These are phyloP conservation scores for Subacronicta megacephala DNA, from an alignment of 2,888 invertebrate genomes.

Conservation along the genomic window DNA sequence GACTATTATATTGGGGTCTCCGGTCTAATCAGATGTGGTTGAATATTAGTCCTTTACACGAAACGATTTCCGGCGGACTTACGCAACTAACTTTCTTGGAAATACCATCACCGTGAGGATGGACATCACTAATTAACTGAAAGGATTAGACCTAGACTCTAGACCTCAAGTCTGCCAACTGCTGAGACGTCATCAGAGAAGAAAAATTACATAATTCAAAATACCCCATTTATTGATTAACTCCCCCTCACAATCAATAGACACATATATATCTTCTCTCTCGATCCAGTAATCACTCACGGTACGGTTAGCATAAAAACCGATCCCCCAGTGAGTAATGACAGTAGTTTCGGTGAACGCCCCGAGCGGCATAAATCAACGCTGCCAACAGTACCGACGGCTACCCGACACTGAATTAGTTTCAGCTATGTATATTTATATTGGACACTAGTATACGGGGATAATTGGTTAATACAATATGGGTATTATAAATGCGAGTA, in stretches of 20 bases:
- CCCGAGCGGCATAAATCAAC: conserved; percentile 66
- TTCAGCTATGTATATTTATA: conserved; percentile 28
- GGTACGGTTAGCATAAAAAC: conserved; percentile 72
- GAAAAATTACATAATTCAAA: too few species aligned
- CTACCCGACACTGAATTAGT: conserved; percentile 55
- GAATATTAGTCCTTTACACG: too few species aligned
- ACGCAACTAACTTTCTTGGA: too few species aligned
- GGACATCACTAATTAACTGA: too few species aligned
- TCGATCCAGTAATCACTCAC: conserved; percentile 61
- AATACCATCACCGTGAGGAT: too few species aligned
- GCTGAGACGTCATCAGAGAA: too few species aligned
- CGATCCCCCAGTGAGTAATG: conserved; percentile 67
- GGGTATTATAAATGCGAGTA: too few species aligned
- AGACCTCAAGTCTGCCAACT: too few species aligned
- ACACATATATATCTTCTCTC: conserved; percentile 45
- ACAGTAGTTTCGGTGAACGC: conserved; percentile 64
- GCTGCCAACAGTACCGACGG: conserved; percentile 50
- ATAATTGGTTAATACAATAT: conserved; percentile 9
- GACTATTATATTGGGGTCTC: too few species aligned
- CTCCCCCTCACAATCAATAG: conserved; percentile 28
- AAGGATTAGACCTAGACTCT: too few species aligned
- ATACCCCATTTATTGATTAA: neutral
- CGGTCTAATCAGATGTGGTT: too few species aligned
- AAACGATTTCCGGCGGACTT: too few species aligned
- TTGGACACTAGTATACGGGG: conserved; percentile 18